phyloP scores from a whole-genome alignment of 1,140 invertebrate species.

The Zaprionus ornatus region DNA sequence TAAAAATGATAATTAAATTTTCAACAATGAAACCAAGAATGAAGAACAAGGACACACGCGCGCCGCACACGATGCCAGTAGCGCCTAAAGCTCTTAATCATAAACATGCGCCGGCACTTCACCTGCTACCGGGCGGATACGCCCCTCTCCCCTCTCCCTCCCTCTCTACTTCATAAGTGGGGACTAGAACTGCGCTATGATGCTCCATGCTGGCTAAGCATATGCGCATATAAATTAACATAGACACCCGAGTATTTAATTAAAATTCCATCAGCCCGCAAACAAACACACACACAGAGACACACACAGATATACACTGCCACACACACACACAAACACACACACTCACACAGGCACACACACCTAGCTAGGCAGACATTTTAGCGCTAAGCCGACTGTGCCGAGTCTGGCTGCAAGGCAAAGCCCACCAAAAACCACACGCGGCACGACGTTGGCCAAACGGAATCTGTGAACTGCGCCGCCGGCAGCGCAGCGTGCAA shows the following conservation, averaged over 20 bases:
- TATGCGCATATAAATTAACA: constrained; percentile 83
- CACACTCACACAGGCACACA: constrained; percentile 16
- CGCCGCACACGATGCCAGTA: constrained; percentile 38
- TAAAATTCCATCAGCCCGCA: constrained; percentile 78
- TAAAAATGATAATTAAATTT: constrained; percentile 82
- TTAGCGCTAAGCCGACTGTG: constrained; percentile 62
- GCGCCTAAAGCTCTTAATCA: constrained; percentile 74
- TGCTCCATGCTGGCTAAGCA: constrained; percentile 61
- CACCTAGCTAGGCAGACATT: constrained; percentile 58
- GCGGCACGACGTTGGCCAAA: constrained; percentile 16
- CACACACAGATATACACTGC: constrained; percentile 14
- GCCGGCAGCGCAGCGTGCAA: constrained; percentile 55
- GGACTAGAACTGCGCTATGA: background rate
- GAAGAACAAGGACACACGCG: constrained; percentile 50
- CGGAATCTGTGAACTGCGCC: constrained; percentile 66
- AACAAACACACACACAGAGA: constrained; percentile 35
- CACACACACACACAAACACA: background rate
- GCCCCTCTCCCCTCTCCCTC: too few species aligned
- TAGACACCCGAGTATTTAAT: constrained; percentile 82
- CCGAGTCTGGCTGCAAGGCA: constrained; percentile 47
- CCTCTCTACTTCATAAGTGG: constrained; percentile 1
- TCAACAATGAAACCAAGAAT: constrained; percentile 73
- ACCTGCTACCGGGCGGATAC: constrained; percentile 25
- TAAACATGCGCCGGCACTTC: constrained; percentile 78
- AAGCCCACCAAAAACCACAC: constrained; percentile 78